Base-by-base conservation (phyloP, 1,140 invertebrate species). In the Acromyrmex heyeri region DNA sequence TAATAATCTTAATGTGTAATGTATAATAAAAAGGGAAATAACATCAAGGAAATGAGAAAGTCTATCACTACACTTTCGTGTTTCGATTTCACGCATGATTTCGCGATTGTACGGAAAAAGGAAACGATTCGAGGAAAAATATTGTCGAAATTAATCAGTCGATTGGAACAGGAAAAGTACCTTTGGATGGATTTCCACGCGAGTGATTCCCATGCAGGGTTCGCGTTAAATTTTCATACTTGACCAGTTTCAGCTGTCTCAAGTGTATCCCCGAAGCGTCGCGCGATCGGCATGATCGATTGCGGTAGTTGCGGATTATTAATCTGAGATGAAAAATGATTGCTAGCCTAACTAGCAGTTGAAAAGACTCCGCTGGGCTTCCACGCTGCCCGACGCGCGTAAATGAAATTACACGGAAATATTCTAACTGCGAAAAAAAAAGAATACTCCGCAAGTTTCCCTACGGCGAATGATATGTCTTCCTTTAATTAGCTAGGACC, bases 331-430 rank as follows among this genome's bases (percentile, higher is more conserved):
- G 73, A 85, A 64, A 14, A 24, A 86, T 70, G 75, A 79, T 67
- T 50, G 73, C 61, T 55, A 24, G 44, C 53, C 61, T 57, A 73
- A 48, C 24, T 53, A 62, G 30, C 73, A 48, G 18, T 44, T 85
- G 44, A 77, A 78, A 85, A 55, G 44, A 78, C 53, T 85, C 16
- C 30, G 55, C 38, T 16, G 18, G 24, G 21, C 78, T 27, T 72
- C 30, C 48, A 38, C n/a, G 14, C 38, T 50, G 14, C 10, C 3
- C 44, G 24, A 10, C 24, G 64, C 14, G 62, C 18, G 24, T 48
- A 69, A 86, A 82, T 86, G 38, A 67, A 81, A 86, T 82, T 82
- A 30, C 64, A 48, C 61, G 61, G 73, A 78, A 78, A 64, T 78
- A 83, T 79, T 16, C 16, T 12, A 48, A 8, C 38, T 27, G 21